Base-by-base conservation (phyloP, 2,113 vertebrate species). In the Todiramphus saurophagus region DNA sequence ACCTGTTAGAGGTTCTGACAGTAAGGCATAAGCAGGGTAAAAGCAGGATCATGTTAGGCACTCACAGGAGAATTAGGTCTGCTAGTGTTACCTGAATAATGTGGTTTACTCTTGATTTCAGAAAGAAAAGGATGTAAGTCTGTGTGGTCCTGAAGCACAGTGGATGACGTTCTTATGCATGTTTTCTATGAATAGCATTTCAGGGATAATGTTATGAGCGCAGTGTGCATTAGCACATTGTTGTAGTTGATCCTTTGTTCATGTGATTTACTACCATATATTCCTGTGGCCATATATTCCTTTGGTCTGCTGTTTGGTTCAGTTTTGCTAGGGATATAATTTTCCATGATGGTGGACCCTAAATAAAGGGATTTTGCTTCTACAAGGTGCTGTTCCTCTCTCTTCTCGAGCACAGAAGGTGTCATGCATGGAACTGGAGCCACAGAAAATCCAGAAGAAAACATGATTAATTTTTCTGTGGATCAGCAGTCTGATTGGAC, bases 131-230 rank as follows among this genome's bases (percentile, higher is more conserved):
- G 16, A 63, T 59, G 31, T n/a, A 70, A 48, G 20, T 59, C 33
- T 94, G 82, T 89, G 88, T 94, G 76, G 84, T 93, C 84, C 44
- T 87, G 66, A 62, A 89, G 81, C 87, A 82, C 23, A n/a, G 70
- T 25, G 46, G 48, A 85, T 95, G 69, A 56, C 0, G 1, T 70
- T 94, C 46, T 56, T 89, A 43, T 30, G 50, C 37, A n/a, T 48
- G 35, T 56, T 72, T 94, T 83, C 27, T 78, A 39, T 53, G 77
- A 91, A 84, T 14, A 8, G 6, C 33, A 12, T 96, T 94, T 91
- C 35, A 46, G 48, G 87, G 55, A 73, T 94, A 85, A 85, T 0
- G 0, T 80, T 82, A 20, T 64, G 41, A 83, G 74, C 51, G 64
- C 66, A 41, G 39, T 4, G 24, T 63, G 80, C 64, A 55, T 92